These are phyloP conservation scores for Gymnorhina tibicen DNA, from an alignment of 2,113 vertebrate species.

Conservation along the genomic window DNA sequence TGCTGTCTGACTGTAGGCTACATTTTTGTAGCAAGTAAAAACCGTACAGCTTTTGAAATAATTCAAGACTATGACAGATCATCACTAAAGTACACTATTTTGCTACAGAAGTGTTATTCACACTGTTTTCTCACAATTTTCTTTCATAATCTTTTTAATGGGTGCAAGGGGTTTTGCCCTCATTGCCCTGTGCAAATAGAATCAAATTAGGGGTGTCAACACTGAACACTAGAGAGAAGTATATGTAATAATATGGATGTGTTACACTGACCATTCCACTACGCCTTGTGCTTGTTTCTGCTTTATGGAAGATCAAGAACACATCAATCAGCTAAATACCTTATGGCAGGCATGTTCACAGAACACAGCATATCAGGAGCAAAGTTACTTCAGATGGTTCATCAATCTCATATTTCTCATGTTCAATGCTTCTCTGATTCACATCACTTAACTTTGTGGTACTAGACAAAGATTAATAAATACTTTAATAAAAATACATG, in stretches of 20 bases:
- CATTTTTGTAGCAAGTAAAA: not conserved
- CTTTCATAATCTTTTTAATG: not conserved
- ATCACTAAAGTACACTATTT: not conserved
- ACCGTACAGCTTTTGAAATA: not conserved
- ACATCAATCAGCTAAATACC: not conserved
- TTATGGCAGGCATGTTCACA: not conserved
- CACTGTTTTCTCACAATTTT: not conserved
- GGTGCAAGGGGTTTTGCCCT: not conserved
- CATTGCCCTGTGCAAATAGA: not conserved
- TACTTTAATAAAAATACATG: not conserved
- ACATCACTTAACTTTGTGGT: not conserved
- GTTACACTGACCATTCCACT: not conserved
- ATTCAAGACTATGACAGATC: not conserved
- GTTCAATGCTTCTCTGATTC: not conserved
- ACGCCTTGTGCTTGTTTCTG: not conserved
- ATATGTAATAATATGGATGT: not conserved
- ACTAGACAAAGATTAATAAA: not conserved
- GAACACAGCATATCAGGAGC: not conserved
- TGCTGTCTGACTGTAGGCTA: not conserved
- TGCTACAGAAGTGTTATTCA: not conserved
- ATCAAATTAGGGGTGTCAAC: not conserved
- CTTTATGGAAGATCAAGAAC: not conserved
- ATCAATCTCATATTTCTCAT: not conserved
- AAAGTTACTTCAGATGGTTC: not conserved
- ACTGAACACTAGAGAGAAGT: not conserved